Evolutionary conservation across 2,797 vertebrate genomes (phyloP), one percentile per base, ranked within the genome.

Genomic region (Sparidentex hasta): DNA sequence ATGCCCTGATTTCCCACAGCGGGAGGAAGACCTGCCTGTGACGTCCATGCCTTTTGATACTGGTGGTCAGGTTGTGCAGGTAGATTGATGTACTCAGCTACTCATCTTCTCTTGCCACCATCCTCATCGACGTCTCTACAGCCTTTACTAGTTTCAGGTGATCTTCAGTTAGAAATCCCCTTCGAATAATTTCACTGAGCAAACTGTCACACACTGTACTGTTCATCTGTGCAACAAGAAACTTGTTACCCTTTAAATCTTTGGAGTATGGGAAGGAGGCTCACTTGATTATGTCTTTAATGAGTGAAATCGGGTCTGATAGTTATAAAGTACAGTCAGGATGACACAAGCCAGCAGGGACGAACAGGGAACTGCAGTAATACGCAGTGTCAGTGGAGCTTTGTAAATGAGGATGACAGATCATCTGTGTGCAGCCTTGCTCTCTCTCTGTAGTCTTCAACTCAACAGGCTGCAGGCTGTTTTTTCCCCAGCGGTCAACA

Each of bases 1-100:
- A 70, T 83, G 81, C 67, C 79, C 88, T 92, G 88, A 85, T 91
- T 91, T 90, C 87, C 84, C 85, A 85, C 82, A 88, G 74, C 29
- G 11, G 79, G 83, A 86, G 72, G 59, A 73, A 77, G 80, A 47
- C 77, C 76, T 82, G 58, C 71, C 69, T 86, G 62, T 76, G 81
- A 80, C n/a, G 25, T 62, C 52, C 65, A 47, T 73, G 65, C 56
- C 76, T 85, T 87, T 90, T 57, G 3, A 83, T 81, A 77, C 43
- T 20, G 11, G 46, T 78, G 62, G 66, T 80, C 70, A 78, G 73
- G 72, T 80, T 80, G 69, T 76, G 55, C 68, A 82, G 66, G 75
- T 80, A 74, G 73, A 82, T 71, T 68, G 54, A 82, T 88, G 61
- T 63, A 57, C 62, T 89, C 63, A 62, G 65, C 75, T 79, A 71